Base-by-base conservation (phyloP, 2,888 invertebrate genomes). In the Polyommatus icarus region DNA sequence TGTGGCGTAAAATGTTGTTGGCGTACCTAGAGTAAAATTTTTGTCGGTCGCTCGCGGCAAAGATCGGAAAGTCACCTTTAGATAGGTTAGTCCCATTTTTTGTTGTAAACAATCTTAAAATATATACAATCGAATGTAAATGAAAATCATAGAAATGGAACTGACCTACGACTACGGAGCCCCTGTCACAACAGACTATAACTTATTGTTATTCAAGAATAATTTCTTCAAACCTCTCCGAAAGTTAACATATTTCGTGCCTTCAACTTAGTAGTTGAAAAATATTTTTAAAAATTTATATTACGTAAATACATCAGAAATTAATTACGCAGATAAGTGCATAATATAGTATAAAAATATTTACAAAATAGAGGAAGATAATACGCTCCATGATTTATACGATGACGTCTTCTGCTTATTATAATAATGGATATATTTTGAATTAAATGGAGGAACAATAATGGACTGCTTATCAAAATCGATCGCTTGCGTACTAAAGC, bases 141-240 rank as follows among this genome's bases (percentile, higher is more conserved):
- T 67, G 15, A 3, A 29, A 29, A 67, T 12, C 15, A 12, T 24
- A 29, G 15, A 61, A 59, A 15, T 24, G 50, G 15, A 61, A 61
- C 61, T 32, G 29, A 15, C 71, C 32, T 15, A 71, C 50, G 50
- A 36, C 50, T 12, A 50, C 73, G 24, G 24, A 73, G 12, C 40
- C 73, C 73, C 73, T 20, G 46, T 46, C 36, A 72, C 40, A 5
- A 3, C 50, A 50, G 50, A 72, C 72, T 12, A 5, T 8, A 20
- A 40, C 73, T 72, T 46, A 72, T 40, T 72, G 40, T 50, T 20
- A 36, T 73, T 73, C 73, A 24, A n/a, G 73, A 73, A 73, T 73
- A 73, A 20, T 46, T 40, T 40, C 4, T 8, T 20, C 12, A 72
- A 46, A 40, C 72, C n/a, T 40, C 72, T 40, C 72, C 20, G 40